These are phyloP conservation scores for Gorsachius goisagi DNA, from an alignment of 2,113 vertebrate genomes.

Conservation along the genomic window DNA sequence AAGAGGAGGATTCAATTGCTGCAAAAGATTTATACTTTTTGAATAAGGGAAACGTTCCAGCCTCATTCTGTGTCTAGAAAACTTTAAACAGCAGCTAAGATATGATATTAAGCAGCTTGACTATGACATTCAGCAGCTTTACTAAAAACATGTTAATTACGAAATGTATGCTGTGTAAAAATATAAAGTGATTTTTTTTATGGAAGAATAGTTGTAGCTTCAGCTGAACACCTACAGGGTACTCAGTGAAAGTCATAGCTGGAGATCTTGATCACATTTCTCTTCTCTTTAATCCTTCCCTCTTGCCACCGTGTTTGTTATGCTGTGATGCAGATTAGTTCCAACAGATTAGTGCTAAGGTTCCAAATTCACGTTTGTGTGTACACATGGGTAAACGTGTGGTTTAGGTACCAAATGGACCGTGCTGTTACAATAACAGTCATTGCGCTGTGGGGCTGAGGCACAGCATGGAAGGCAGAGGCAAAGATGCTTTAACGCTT, in stretches of 20 bases:
- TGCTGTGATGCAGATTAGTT: background rate
- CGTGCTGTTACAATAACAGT: background rate
- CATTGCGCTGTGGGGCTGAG: fast-evolving
- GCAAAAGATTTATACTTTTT: background rate
- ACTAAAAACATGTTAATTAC: slow-evolving; percentile 25
- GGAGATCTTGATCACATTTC: background rate
- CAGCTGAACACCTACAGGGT: background rate
- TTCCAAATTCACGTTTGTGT: background rate
- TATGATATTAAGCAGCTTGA: slow-evolving; percentile 32
- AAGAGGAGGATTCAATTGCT: background rate
- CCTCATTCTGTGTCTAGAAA: background rate
- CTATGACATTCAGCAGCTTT: slow-evolving; percentile 25
- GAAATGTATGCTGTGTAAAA: background rate
- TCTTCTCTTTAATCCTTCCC: background rate
- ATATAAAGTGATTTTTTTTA: background rate
- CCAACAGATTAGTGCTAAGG: background rate
- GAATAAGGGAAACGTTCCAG: background rate
- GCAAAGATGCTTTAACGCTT: background rate
- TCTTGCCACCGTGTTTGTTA: background rate
- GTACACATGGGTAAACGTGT: background rate
- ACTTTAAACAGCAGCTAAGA: slow-evolving; percentile 10
- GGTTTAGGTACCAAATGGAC: background rate
- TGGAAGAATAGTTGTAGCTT: background rate
- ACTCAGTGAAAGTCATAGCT: background rate
- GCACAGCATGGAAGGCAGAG: background rate